Percentiles rank a stretch among this genome's conserved stretches.
Conservation (phyloP, 1,140 invertebrate species). For the Heliconius himera region DNA sequence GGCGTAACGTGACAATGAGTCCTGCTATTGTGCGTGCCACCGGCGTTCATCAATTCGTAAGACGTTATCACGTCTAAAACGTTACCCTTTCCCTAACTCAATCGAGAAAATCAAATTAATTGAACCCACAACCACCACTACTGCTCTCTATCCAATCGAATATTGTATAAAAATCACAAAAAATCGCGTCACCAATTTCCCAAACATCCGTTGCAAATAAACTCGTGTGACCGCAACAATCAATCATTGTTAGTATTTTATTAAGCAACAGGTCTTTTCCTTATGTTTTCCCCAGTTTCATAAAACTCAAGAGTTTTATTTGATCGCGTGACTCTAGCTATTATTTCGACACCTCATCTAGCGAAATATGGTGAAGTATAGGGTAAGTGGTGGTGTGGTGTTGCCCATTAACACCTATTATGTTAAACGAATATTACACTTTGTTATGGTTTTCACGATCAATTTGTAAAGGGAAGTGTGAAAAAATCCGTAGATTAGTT, state of each 20-base stretch:
- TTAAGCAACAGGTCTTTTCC: slow-evolving; percentile 38
- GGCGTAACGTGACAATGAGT: too few species aligned
- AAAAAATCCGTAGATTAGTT: neutral
- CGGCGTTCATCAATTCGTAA: too few species aligned
- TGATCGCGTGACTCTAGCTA: slow-evolving; percentile 47
- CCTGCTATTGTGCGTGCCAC: too few species aligned
- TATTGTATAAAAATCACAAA: neutral
- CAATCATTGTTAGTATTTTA: slow-evolving; percentile 35
- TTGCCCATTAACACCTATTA: slow-evolving; percentile 22
- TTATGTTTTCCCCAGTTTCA: slow-evolving; percentile 32
- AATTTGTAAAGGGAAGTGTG: neutral
- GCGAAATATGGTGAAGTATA: slow-evolving; percentile 36
- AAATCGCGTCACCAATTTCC: neutral
- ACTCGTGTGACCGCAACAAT: slow-evolving; percentile 3
- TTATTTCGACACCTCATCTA: slow-evolving; percentile 53
- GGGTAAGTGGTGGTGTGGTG: slow-evolving; percentile 2
- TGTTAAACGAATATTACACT: slow-evolving; percentile 3
- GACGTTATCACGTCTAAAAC: neutral
- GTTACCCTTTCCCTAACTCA: too few species aligned
- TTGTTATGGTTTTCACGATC: slow-evolving; percentile 9
- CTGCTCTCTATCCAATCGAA: neutral
- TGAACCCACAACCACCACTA: too few species aligned
- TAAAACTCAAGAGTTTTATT: slow-evolving; percentile 36
- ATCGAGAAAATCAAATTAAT: too few species aligned
- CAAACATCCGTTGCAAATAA: neutral